Base-by-base conservation (phyloP, 2,888 invertebrate genomes). In the Piscicola geometra region DNA sequence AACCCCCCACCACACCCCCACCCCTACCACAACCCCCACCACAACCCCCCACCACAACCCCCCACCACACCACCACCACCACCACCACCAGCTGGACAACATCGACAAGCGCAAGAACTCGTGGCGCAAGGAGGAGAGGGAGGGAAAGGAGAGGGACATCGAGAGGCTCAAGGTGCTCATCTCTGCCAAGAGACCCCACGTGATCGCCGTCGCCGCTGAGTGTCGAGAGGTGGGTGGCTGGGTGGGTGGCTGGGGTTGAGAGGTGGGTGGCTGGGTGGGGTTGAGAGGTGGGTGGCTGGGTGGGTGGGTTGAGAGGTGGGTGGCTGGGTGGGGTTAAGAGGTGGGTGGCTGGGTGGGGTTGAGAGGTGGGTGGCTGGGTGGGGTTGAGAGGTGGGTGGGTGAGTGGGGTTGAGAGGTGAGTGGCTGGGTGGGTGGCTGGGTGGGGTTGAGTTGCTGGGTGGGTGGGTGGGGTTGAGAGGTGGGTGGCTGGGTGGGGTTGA, bases 201-300 rank as follows among this genome's bases (percentile, higher is more conserved):
- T 94, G 21, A 90, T 99, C 35, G 92, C 90, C 0, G 89, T 96
- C 25, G 92, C 93, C 12, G 95, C 93, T 0, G 97, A 97, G 84
- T 93, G 95, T 92, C 77, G 78, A 71, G 75, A 76, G 33, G 68
- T 71, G 12, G 18, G 18, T 47, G 21, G 25, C 12, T 75, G 41
- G n/a, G 41, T 41, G 5, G 5, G 41, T 41, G 41, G 5, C 5
- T 15, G 41, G 5, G 41, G 5, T 9, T 41, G 5, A 41, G 60
- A n/a, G 60, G 9, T 5, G 21, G 60, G 60, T n/a, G 9, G 60
- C n/a, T 66, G 60, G 60, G 60, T 56, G n/a, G 21, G 60, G 60
- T n/a, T 56, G 60, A 18, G 9, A 56, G 9, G 21, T 56, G n/a
- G 12, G 25, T 56, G 5, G 9, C 3, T 56, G 66, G 25, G 12